phyloP scores from a whole-genome alignment of 2,113 vertebrate genomes.

The Oreotragus oreotragus region DNA sequence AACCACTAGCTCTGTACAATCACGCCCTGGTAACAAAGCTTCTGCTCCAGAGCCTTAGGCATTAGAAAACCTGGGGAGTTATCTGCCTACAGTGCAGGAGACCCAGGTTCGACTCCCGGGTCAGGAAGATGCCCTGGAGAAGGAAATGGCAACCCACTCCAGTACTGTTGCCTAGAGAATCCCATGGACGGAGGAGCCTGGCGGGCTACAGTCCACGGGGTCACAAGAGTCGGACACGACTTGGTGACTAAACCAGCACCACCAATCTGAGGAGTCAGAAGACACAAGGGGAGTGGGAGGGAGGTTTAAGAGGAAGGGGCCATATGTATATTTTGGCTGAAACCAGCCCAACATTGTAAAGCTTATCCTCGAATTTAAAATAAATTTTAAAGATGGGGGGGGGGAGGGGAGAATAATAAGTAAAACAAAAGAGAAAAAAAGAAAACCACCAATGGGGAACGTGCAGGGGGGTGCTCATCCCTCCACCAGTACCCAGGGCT shows the following conservation, averaged over 20 bases:
- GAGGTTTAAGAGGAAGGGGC: not conserved
- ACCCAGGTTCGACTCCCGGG: not conserved
- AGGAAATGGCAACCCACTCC: not conserved
- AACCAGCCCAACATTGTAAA: not conserved
- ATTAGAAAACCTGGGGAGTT: not conserved
- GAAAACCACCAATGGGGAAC: not conserved
- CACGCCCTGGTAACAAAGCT: accelerated
- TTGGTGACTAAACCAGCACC: not conserved
- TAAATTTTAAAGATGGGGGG: not conserved
- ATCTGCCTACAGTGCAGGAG: not conserved
- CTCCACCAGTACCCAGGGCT: not conserved
- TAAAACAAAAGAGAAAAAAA: not conserved
- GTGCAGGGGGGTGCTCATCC: not conserved
- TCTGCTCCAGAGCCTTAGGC: not conserved
- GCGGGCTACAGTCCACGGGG: not conserved
- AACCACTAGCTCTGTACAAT: not conserved
- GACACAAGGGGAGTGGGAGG: not conserved
- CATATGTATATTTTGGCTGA: not conserved
- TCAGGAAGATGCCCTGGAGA: not conserved
- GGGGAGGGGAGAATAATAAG: not conserved
- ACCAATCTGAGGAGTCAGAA: not conserved
- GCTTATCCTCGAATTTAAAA: not conserved
- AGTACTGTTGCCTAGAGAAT: not conserved
- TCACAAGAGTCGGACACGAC: not conserved
- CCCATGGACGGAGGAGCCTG: not conserved